Evolutionary conservation across 2,113 vertebrate genomes (phyloP), one percentile per base, ranked within the genome.

Genomic region (Ictidomys tridecemlineatus): DNA sequence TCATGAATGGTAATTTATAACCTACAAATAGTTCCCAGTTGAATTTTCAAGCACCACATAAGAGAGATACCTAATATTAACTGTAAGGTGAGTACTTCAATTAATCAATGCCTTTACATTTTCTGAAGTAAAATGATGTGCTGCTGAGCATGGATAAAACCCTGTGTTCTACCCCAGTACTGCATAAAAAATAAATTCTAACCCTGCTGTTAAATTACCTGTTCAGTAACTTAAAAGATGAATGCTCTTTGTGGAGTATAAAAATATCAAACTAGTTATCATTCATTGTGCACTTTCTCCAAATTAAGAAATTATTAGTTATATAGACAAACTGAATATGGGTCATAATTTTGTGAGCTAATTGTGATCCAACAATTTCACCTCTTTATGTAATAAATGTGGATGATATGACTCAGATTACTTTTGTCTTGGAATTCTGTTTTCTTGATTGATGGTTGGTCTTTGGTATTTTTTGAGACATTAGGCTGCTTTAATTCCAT

Each of bases 61-160:
- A 97, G 95, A 97, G 94, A 97, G 95, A 97, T 98, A 98, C 96
- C 93, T 98, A 97, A 98, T 97, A 97, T 98, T 97, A 51, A 97
- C 96, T 97, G 93, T 97, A 98, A 97, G 97, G 97, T 98, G 98
- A 98, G 97, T 98, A 94, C 97, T 98, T 96, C 77, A 97, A 97
- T 98, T 98, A 98, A 98, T 98, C 96, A 98, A 92, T 98, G 89
- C 97, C 97, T 98, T 98, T 98, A 98, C 91, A 98, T 98, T 98
- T 98, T 98, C 98, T 98, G 97, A 98, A 92, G 95, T 12, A 51
- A 51, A 51, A 13, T 51, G 48, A 51, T 51, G 48, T 51, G 48
- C 48, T 51, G 48, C 48, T 51, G 48, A 13, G 12, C 48, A 51
- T 51, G 12, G 48, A 51, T 13, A 51, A 51, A 51, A 13, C 48